Evolutionary conservation across 2,797 vertebrate species (phyloP), one percentile per base, ranked within the genome.

Genomic region (Darevskia nairensis): DNA sequence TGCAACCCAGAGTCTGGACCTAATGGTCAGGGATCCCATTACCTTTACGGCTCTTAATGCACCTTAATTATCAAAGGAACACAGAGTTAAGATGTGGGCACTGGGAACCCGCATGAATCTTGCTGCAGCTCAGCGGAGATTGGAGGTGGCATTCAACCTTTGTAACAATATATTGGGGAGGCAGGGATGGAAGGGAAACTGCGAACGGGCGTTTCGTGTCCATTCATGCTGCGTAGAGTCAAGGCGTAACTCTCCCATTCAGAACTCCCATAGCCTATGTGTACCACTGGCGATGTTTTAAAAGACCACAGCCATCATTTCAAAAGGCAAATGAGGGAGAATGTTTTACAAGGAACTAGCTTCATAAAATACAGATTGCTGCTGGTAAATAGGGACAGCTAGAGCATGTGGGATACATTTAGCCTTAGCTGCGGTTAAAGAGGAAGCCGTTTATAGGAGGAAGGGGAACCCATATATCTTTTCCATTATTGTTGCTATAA

Each of bases 321-420:
- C 21, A 46, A 17, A 88, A 69, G 61, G 32, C 46, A 69, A 83
- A 77, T 35, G n/a, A 39, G 19, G 66, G 25, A 35, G 6, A 21
- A 11, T 11, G 8, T 83, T 83, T 77, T 66, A 72, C 59, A 86
- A 79, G 64, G 17, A n/a, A 82, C 39, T 75, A 81, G 29, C 72
- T 35, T 7, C 68, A 5, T n/a, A 50, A 86, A 79, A 86, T 61
- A 80, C 80, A 87, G 46, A 80, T 61, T 46, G n/a, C 41, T 41
- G 41, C n/a, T 29, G 44, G 61, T 32, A 68, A 76, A 82, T 2
- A 21, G 11, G 76, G 32, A 80, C 77, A 80, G 61, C 66, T 79
- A 35, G 76, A 79, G 77, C 50, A 80, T 59, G 85, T 72, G 46
- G 77, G 46, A 77, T 76, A 69, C 8, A 39, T 39, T 44, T n/a